Percentiles rank a stretch among this genome's conserved stretches.
Evolutionary conservation across 1,140 invertebrate genomes (phyloP).

Genomic region (Platyscapa corneri): DNA sequence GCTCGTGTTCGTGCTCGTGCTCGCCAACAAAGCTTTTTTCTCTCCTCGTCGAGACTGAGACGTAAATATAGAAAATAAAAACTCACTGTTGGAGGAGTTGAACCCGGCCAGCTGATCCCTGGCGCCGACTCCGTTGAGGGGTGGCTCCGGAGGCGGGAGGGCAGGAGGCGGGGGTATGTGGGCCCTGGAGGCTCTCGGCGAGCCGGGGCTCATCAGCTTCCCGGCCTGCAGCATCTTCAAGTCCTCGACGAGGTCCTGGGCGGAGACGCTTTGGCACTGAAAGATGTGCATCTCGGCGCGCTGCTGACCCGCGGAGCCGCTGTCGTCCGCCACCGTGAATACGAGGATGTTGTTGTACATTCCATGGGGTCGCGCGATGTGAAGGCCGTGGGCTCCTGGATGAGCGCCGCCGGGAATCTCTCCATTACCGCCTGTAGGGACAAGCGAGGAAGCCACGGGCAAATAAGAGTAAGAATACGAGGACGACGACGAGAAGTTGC

Average conservation of each 20-base stretch:
- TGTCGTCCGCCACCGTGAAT: conserved; percentile 89
- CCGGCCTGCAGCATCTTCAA: conserved; percentile 87
- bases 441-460: neutral
- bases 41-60: no score
- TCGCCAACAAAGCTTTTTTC: no score
- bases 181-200: conserved; percentile 68
- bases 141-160: conserved; percentile 77
- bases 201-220: conserved; percentile 77
- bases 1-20: no score
- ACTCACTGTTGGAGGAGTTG: conserved; percentile 73
- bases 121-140: conserved; percentile 76
- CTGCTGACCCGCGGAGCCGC: conserved; percentile 76
- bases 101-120: conserved; percentile 74
- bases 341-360: conserved; percentile 99
- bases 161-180: conserved; percentile 78
- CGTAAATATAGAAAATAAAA: neutral
- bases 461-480: neutral
- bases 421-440: conserved; percentile 91
- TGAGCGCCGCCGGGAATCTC: conserved; percentile 91
- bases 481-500: no score
- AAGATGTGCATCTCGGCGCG: conserved; percentile 99
- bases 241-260: conserved; percentile 91
- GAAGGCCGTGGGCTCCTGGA: conserved; percentile 96
- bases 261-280: conserved; percentile 90
- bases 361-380: conserved; percentile 97